Conservation (phyloP, 2,113 vertebrate genomes). For the Eubucco bourcierii region DNA sequence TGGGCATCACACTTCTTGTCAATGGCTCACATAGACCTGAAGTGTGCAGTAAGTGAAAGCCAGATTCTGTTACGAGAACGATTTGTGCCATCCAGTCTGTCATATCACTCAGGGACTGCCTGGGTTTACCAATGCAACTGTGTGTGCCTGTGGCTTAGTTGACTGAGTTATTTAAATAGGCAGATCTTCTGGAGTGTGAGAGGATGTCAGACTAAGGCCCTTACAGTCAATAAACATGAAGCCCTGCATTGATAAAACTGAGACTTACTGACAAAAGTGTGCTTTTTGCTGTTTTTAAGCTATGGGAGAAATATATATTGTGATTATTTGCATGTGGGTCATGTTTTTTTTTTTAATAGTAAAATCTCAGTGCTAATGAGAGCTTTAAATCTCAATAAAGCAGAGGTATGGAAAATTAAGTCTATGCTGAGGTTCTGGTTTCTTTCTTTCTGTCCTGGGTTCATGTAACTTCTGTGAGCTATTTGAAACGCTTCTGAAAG, state of each 20-base stretch:
- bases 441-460: background rate
- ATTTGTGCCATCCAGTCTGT: background rate
- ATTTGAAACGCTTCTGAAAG: constrained; percentile 7
- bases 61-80: background rate
- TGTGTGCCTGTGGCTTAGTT: background rate
- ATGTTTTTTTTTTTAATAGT: background rate
- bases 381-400: background rate
- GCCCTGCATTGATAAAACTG: background rate
- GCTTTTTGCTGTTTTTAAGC: background rate
- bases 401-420: background rate
- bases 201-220: background rate
- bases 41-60: background rate
- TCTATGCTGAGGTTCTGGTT: background rate
- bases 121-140: background rate
- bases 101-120: background rate
- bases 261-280: background rate
- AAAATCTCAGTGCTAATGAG: background rate
- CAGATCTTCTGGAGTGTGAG: background rate
- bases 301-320: background rate
- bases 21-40: background rate
- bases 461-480: background rate
- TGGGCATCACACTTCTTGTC: background rate
- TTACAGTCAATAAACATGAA: background rate
- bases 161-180: background rate
- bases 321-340: background rate